Evolutionary conservation across 2,113 vertebrate species (phyloP), one percentile per base, ranked within the genome.

Genomic region (Bombycilla garrulus): DNA sequence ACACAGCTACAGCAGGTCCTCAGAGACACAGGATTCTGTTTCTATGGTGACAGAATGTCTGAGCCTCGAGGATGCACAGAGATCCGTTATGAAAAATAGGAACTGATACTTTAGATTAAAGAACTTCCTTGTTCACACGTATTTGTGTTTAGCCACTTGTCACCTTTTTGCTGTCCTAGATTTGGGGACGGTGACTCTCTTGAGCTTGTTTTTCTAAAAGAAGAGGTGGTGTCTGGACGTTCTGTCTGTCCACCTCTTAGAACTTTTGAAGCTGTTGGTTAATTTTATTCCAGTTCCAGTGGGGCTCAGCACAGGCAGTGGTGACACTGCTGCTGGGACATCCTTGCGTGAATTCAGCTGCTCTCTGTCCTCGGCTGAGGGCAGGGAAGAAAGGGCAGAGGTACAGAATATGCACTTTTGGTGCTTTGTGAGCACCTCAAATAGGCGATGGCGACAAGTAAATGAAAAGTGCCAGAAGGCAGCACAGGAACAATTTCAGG

Each of bases 41-140:
- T 95, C 97, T 86, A 97, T 97, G 95, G 97, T 7, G 88, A 97
- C 71, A 26, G 64, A 83, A 83, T 18, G 77, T 35, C 72, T 78
- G 42, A 88, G 86, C 83, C 88, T 91, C 22, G 8, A 51, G 72
- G 83, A 81, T 70, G 69, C 86, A 60, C 56, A 66, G 54, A 83
- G 95, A 83, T 57, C 35, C 60, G 15, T 24, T 12, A 70, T 4
- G 51, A 88, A 66, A 92, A 93, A 17, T 4, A 62, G 35, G 38
- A 83, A 38, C 23, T 28, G 35, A 31, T 73, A 45, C 19, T 81
- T 73, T 42, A 54, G 21, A 85, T 69, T 57, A 19, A 90, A 71
- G 40, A 54, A 65, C 14, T 86, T 88, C 45, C 54, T 73, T 73
- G 19, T 62, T 81, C 66, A 62, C 38, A 44, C 36, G 67, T 48